Base-by-base conservation (phyloP, 2,113 vertebrate species). In the Isichthys henryi region DNA sequence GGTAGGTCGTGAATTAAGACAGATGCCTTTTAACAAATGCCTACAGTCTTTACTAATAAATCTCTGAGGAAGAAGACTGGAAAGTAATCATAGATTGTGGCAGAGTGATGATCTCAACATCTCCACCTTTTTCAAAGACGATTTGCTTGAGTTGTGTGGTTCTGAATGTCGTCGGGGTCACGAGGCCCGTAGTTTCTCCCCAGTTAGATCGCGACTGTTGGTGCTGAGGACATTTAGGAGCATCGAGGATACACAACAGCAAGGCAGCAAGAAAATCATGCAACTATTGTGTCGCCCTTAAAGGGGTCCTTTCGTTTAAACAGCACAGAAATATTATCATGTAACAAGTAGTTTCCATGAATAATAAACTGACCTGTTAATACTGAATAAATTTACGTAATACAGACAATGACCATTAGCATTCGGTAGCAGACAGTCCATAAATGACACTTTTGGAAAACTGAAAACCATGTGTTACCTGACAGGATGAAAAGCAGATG, bases 91-190 rank as follows among this genome's bases (percentile, higher is more conserved):
- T 35, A 80, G 15, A 80, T 49, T 74, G 52, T 74, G 88, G 21
- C 74, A 88, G 35, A 66, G 53, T 88, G 80, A 88, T 80, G 46
- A 88, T 88, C 46, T 88, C 48, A 13, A 39, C 27, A 35, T 39
- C 17, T 35, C 15, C 48, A 88, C 48, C 46, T 88, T 17, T 74
- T 62, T 49, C 23, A 74, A 74, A 27, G 45, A 21, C 23, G n/a
- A 88, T 52, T 15, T 88, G 35, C 11, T 13, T 66, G 87, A n/a
- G 86, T 3, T 17, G 10, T 53, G 86, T 39, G 5, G 23, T 58
- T 27, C 53, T 21, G 53, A 43, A 88, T 0, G 45, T 21, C n/a
- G n/a, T 66, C 11, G 27, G 27, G 19, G 87, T 88, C 39, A 46
- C 19, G 19, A 23, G 21, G 86, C 53, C 5, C 5, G 2, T 53